phyloP scores from a whole-genome alignment of 2,888 invertebrate genomes.

The Mesoligia furuncula region DNA sequence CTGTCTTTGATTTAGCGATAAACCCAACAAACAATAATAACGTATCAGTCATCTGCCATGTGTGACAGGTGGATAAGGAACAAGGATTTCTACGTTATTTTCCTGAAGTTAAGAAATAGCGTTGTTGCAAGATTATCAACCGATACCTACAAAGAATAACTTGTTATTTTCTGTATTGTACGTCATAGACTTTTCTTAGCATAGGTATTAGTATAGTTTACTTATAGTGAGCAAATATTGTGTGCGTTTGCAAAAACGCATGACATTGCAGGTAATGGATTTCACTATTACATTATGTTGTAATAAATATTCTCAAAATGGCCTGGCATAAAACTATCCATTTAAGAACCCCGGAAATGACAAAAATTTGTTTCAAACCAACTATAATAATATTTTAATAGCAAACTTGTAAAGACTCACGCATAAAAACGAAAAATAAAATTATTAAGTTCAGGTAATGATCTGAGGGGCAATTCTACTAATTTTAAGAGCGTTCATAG shows the following conservation, averaged over 20 bases:
- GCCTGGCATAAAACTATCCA: background rate
- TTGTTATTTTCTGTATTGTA: background rate
- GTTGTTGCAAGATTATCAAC: constrained; percentile 37
- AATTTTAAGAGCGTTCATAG: no score
- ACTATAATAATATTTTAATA: no score
- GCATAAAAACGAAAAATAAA: no score
- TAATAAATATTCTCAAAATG: background rate
- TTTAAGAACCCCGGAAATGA: background rate
- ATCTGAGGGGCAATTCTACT: no score
- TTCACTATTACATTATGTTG: background rate
- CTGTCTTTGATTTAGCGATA: constrained; percentile 72
- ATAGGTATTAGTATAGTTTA: background rate
- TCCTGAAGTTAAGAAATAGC: constrained; percentile 19
- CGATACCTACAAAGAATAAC: constrained; percentile 2
- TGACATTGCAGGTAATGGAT: background rate
- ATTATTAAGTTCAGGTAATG: no score
- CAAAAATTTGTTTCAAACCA: background rate
- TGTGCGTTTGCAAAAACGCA: background rate
- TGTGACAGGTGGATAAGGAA: constrained; percentile 50
- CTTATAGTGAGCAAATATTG: background rate
- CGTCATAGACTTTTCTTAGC: constrained; percentile 5
- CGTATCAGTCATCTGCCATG: constrained; percentile 50
- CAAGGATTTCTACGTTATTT: constrained; percentile 34
- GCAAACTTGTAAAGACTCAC: no score
- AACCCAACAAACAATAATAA: constrained; percentile 55